Evolutionary conservation across 2,888 invertebrate genomes (phyloP), one percentile per base, ranked within the genome.

Genomic region (Patella caerulea): DNA sequence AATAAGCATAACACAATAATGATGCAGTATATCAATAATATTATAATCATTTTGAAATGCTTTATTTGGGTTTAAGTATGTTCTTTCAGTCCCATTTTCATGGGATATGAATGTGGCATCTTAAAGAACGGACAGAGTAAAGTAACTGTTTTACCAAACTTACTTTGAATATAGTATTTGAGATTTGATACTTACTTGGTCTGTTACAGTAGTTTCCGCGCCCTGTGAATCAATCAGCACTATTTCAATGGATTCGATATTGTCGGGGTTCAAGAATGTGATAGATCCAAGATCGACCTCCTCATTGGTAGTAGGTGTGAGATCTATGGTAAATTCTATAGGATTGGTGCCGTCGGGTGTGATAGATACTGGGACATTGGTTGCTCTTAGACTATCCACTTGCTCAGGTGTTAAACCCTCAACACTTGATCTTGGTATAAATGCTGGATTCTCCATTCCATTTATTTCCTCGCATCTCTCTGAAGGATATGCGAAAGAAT

Each of bases 371-470:
- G 65, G 24, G 0, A 11, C 65, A 34, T 34, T 0, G 15, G 24
- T 15, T 19, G 4, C 5, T 5, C 65, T 65, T 14, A 65, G 14
- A 11, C 19, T 14, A 19, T n/a, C 19, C 24, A 65, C 65, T 14
- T 65, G 65, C 7, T 65, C 19, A 2, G 65, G 65, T 19, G 19
- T 65, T 7, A 19, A 65, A n/a, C 19, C 19, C n/a, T 19, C 2
- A 0, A 19, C 19, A 24, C 65, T 65, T 19, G 11, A 19, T 19
- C 9, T 24, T 19, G 19, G 19, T 19, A 65, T 19, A 65, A 65
- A 65, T n/a, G 65, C 65, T 65, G 65, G 65, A 15, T 19, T 24
- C 19, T 65, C 65, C 65, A 65, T 65, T 19, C 65, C 65, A 65
- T 65, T 65, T 11, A 65, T 65, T 14, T 65, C 19, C 12, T 65